Percentiles rank a stretch among this genome's conserved stretches.
These are phyloP conservation scores for Isoperla grammatica DNA, from an alignment of 2,888 invertebrate species.

Conservation along the genomic window DNA sequence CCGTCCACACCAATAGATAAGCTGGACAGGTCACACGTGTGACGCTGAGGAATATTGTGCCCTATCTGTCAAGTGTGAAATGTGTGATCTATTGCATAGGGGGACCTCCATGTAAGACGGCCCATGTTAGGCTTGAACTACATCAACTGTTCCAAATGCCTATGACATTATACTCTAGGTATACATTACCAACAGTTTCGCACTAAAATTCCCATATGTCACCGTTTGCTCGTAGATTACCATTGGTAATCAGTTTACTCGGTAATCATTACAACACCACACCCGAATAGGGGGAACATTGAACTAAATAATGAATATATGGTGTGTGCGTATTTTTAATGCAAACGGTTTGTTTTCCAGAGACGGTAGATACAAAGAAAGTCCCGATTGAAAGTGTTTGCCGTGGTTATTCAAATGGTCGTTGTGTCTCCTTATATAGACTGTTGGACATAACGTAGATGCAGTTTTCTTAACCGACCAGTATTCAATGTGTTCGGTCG, in stretches of 20 bases:
- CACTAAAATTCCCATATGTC: not conserved
- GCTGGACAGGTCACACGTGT: no score
- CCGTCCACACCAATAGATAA: no score
- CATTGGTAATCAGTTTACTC: not conserved
- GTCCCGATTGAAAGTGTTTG: not conserved
- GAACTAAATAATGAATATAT: not conserved
- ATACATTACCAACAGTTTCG: not conserved
- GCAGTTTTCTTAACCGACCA: not conserved
- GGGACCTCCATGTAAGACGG: no score
- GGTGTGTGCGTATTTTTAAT: not conserved
- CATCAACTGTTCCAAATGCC: slow-evolving; percentile 3
- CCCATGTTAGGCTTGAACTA: not conserved
- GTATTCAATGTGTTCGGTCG: not conserved
- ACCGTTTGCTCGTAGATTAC: not conserved
- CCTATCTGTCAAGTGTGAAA: no score
- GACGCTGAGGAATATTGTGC: no score
- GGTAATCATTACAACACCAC: no score
- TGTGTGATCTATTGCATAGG: no score
- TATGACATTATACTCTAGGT: not conserved
- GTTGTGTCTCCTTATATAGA: slow-evolving; percentile 14
- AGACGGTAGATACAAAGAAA: not conserved
- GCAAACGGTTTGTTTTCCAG: not conserved
- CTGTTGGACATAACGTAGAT: not conserved
- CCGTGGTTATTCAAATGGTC: slow-evolving; percentile 3
- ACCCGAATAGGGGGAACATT: no score